Conservation (phyloP, 2,797 vertebrate species). For the Oceanodroma leucorhoa region DNA sequence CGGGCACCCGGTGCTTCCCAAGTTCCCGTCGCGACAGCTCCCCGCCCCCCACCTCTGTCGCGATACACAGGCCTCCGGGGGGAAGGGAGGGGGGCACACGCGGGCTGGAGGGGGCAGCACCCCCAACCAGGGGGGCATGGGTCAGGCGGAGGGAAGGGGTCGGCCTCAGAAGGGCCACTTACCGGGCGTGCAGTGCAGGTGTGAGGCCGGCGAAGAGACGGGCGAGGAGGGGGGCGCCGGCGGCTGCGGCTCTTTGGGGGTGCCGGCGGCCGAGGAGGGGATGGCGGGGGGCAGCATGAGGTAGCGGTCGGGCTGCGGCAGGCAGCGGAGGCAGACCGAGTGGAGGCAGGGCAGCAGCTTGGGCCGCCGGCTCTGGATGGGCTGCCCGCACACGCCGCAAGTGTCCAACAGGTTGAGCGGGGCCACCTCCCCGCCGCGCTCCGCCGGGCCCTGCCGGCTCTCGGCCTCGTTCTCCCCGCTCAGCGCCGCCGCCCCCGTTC, state of each 20-base stretch:
- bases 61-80: neutral
- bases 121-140: too few relatives aligned
- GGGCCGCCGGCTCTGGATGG: slow-evolving; percentile 93
- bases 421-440: slow-evolving; percentile 81
- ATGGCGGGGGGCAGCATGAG: slow-evolving; percentile 71
- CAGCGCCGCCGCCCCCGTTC: slow-evolving; percentile 24
- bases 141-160: too few relatives aligned
- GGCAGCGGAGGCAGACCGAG: slow-evolving; percentile 92
- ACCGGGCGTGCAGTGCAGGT: slow-evolving; percentile 68
- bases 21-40: neutral
- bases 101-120: neutral
- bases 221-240: slow-evolving; percentile 10
- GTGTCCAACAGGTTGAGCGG: slow-evolving; percentile 93
- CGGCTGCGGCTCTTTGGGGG: slow-evolving; percentile 49
- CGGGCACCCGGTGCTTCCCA: neutral
- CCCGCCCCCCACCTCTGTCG: neutral
- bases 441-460: slow-evolving; percentile 87
- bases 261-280: slow-evolving; percentile 36
- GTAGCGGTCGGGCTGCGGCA: slow-evolving; percentile 86
- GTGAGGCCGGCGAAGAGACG: slow-evolving; percentile 42
- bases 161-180: slow-evolving; percentile 15
- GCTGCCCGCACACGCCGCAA: slow-evolving; percentile 90
- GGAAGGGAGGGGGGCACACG: too few relatives aligned
- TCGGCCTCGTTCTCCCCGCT: slow-evolving; percentile 91
- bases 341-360: slow-evolving; percentile 95